Conservation (phyloP, 2,888 invertebrate species). For the Noctua comes region DNA sequence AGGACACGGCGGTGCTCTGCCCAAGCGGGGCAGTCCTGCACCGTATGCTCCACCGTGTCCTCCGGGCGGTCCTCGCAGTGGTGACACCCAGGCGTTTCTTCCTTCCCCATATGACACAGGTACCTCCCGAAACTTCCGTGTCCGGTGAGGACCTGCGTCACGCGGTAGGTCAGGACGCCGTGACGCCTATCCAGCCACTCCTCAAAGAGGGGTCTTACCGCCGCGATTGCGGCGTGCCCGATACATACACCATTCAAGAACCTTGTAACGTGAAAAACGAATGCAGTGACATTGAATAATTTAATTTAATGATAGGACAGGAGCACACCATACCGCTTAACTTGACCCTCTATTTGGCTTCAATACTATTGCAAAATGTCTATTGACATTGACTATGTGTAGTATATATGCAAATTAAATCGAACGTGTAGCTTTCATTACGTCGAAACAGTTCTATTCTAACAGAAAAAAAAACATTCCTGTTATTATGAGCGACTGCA, state of each 20-base stretch:
- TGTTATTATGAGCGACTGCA: slow-evolving; percentile 36
- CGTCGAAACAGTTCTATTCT: slow-evolving; percentile 50
- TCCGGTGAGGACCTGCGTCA: no score
- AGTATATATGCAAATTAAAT: slow-evolving; percentile 68
- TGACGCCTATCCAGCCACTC: no score
- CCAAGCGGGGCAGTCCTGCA: no score
- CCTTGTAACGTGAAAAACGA: slow-evolving; percentile 37
- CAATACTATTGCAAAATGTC: slow-evolving; percentile 75
- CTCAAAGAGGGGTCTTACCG: no score
- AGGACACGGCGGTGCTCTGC: no score
- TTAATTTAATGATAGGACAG: slow-evolving; percentile 45
- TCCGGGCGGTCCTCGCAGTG: no score
- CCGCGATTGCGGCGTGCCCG: no score
- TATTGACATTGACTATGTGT: slow-evolving; percentile 74
- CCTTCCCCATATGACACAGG: no score
- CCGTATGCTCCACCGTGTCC: no score
- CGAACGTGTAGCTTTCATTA: slow-evolving; percentile 68
- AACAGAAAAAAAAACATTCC: slow-evolving; percentile 47
- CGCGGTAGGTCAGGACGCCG: no score
- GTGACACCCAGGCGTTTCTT: no score
- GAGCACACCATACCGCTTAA: slow-evolving; percentile 63
- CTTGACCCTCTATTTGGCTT: slow-evolving; percentile 72
- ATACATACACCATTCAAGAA: slow-evolving; percentile 11
- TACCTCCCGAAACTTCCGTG: no score
- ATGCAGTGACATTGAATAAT: slow-evolving; percentile 64